Base-by-base conservation (phyloP, 2,888 invertebrate genomes). In the Malthinus flaveolus region DNA sequence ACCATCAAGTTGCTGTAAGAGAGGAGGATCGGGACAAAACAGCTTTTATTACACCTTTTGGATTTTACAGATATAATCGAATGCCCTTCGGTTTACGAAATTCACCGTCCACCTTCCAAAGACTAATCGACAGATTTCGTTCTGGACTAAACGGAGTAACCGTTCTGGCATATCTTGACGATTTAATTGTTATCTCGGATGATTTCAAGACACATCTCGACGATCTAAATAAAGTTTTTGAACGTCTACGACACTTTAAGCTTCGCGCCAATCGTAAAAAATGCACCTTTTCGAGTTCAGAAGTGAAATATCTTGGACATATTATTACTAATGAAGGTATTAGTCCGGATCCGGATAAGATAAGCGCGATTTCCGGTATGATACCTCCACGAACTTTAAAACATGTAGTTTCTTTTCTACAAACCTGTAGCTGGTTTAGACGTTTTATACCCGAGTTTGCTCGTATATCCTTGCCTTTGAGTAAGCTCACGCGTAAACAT, bases 81-180 rank as follows among this genome's bases (percentile, higher is more conserved):
- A 66, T 66, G 66, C 63, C 64, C 23, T 66, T 66, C 48, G 63
- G 66, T 9, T 47, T 65, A 15, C 45, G 54, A 36, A 65, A 63
- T 37, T 65, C 65, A n/a, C 63, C 66, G 10, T 46, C 62, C 8
- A 62, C 65, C 31, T 67, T 67, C 35, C 66, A 67, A 35, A 34
- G 66, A 4, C 46, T 66, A 13, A 66, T 66, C 36, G 66, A 66
- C 45, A 34, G 56, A 8, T 64, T 66, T 34, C 44, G 61, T 7
- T 37, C 35, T 6, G 51, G 57, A n/a, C 49, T 66, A 13, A 11
- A 32, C 34, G 45, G 59, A 52, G 44, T 66, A 12, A 6, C 35
- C 13, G 13, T 63, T 12, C 47, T 66, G 35, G 61, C 61, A 3
- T 67, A 65, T 52, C 37, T 65, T 13, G 64, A 67, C 46, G 63